Percentiles rank a stretch among this genome's conserved stretches.
These are phyloP conservation scores for Pleuronectes platessa DNA, from an alignment of 2,113 vertebrate species.

Conservation along the genomic window DNA sequence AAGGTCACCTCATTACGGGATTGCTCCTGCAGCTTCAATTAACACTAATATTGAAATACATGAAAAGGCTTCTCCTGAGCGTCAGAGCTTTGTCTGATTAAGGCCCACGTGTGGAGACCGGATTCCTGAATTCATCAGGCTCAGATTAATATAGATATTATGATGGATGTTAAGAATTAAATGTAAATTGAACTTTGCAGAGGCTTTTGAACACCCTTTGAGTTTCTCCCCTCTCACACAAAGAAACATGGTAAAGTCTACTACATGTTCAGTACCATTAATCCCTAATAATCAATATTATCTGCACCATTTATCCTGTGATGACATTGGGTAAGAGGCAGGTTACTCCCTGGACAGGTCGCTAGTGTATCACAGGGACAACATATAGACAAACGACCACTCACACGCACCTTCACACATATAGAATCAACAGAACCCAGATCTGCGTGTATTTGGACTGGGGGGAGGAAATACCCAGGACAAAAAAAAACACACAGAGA, in stretches of 20 bases:
- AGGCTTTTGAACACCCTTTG: neutral
- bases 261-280: neutral
- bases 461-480: no score
- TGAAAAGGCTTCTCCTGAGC: conserved; percentile 17
- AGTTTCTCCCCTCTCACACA: neutral
- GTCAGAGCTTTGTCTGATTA: conserved; percentile 18
- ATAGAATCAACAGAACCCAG: no score
- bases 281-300: no score
- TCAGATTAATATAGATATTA: conserved; percentile 10
- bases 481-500: no score
- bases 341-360: no score
- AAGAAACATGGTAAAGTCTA: neutral
- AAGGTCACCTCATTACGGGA: conserved; percentile 49
- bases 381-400: no score
- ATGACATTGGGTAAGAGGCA: no score
- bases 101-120: conserved; percentile 2
- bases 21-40: conserved; percentile 47
- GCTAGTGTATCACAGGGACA: no score
- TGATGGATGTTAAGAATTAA: neutral
- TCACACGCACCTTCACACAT: no score
- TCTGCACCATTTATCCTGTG: no score
- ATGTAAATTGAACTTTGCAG: neutral
- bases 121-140: neutral
- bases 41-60: conserved; percentile 43
- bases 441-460: no score